These are phyloP conservation scores for Pedetes capensis DNA, from an alignment of 2,113 vertebrate species.

Conservation along the genomic window DNA sequence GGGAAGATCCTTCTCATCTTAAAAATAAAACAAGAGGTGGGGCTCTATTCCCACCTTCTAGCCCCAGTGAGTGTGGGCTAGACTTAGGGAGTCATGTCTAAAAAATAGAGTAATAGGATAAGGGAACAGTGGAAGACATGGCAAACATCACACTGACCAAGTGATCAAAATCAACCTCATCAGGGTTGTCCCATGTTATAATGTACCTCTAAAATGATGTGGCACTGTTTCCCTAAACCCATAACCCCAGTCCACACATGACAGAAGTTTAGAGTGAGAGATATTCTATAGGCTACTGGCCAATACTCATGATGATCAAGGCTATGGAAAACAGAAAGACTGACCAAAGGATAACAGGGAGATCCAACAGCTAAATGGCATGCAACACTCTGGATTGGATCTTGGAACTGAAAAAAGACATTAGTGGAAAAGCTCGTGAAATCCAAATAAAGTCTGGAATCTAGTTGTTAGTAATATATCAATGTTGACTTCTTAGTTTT, in stretches of 20 bases:
- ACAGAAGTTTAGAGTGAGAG: not conserved
- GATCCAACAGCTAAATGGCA: not conserved
- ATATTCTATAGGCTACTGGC: not conserved
- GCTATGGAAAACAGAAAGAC: not conserved
- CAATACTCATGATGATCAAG: not conserved
- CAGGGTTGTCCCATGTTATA: not conserved
- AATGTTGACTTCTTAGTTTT: slow-evolving; percentile 6
- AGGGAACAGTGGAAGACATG: not conserved
- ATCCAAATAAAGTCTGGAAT: not conserved
- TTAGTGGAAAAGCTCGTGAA: not conserved
- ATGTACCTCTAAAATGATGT: not conserved
- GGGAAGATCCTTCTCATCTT: not conserved
- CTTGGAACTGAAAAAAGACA: not conserved
- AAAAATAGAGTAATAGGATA: not conserved
- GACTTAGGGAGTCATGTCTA: not conserved
- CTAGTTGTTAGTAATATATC: not conserved
- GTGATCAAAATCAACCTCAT: not conserved
- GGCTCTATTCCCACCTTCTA: not conserved
- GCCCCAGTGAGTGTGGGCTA: not conserved
- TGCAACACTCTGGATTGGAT: not conserved
- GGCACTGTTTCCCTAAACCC: not conserved
- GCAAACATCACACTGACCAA: not conserved
- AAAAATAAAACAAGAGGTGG: not conserved
- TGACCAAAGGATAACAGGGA: not conserved
- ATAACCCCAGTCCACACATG: not conserved